Evolutionary conservation across 1,140 invertebrate species (phyloP).

Genomic region (Meloidogyne hapla): DNA sequence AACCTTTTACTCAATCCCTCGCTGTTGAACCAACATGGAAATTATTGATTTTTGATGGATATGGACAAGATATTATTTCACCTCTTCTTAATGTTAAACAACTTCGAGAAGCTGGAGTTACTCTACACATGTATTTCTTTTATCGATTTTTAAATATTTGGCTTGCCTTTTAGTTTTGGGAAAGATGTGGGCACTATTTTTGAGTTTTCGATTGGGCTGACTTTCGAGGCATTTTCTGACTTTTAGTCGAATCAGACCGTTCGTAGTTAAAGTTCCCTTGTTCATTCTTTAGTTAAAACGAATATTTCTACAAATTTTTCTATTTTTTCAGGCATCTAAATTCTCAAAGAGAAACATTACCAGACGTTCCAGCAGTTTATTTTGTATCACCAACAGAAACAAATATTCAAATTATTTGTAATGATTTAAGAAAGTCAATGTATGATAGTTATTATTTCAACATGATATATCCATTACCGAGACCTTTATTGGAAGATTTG

Average conservation of each 20-base stretch:
- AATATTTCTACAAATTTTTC: constrained; percentile 9
- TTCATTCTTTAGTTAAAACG: constrained; percentile 20
- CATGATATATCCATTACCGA: constrained; percentile 91
- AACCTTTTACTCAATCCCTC: constrained; percentile 50
- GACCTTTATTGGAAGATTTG: constrained; percentile 91
- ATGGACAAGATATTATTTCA: constrained; percentile 96
- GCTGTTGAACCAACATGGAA: constrained; percentile 64
- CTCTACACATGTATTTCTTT: constrained; percentile 83
- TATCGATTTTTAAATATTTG: neutral
- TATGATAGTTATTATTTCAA: constrained; percentile 96
- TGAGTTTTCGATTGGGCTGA: too few species aligned
- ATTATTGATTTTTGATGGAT: constrained; percentile 87
- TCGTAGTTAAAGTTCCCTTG: too few species aligned
- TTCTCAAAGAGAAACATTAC: constrained; percentile 88
- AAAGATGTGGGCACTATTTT: too few species aligned
- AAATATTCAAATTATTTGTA: constrained; percentile 84
- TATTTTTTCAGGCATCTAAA: constrained; percentile 68
- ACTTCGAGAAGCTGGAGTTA: constrained; percentile 89
- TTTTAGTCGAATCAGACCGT: too few species aligned
- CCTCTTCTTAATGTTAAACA: constrained; percentile 93
- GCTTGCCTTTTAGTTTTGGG: neutral
- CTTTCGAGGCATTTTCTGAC: too few species aligned
- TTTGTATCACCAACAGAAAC: constrained; percentile 96
- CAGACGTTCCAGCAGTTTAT: constrained; percentile 96
- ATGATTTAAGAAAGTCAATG: constrained; percentile 78